These are phyloP conservation scores for Epinephelus awoara DNA, from an alignment of 2,797 vertebrate species.

Conservation along the genomic window DNA sequence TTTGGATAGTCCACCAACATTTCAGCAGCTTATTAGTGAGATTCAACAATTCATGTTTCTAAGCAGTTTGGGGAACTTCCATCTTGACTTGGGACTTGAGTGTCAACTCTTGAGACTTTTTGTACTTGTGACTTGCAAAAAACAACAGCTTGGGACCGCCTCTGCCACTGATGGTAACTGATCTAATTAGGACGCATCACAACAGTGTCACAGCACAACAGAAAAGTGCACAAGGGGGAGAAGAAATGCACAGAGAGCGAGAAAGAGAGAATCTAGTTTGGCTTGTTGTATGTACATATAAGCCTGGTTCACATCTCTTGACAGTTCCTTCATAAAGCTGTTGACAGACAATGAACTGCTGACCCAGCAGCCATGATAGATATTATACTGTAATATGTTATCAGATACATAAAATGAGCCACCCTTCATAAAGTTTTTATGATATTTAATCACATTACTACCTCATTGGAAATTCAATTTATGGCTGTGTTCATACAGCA, in stretches of 20 bases:
- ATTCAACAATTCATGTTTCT: too few species aligned
- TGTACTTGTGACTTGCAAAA: not conserved
- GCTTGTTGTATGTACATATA: not conserved
- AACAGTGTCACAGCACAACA: not conserved
- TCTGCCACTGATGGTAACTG: not conserved
- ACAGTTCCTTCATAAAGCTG: not conserved
- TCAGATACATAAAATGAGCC: not conserved
- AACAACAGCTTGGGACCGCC: constrained; percentile 4
- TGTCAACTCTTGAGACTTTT: constrained; percentile 16
- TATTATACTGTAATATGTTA: not conserved
- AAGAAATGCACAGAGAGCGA: not conserved
- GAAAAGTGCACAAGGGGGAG: not conserved
- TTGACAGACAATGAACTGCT: not conserved
- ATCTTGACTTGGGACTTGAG: constrained; percentile 9
- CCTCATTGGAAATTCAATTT: constrained; percentile 9
- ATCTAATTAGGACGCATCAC: constrained; percentile 11
- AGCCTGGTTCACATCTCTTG: not conserved
- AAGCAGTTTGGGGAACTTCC: too few species aligned
- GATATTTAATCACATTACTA: constrained; percentile 18
- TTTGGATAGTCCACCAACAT: too few species aligned
- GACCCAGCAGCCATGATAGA: not conserved
- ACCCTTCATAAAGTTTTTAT: constrained; percentile 4
- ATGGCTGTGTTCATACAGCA: not conserved
- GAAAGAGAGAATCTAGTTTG: not conserved
- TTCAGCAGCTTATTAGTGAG: too few species aligned